phyloP scores from a whole-genome alignment of 2,113 vertebrate genomes.

The Mesoclemmys tuberculata region DNA sequence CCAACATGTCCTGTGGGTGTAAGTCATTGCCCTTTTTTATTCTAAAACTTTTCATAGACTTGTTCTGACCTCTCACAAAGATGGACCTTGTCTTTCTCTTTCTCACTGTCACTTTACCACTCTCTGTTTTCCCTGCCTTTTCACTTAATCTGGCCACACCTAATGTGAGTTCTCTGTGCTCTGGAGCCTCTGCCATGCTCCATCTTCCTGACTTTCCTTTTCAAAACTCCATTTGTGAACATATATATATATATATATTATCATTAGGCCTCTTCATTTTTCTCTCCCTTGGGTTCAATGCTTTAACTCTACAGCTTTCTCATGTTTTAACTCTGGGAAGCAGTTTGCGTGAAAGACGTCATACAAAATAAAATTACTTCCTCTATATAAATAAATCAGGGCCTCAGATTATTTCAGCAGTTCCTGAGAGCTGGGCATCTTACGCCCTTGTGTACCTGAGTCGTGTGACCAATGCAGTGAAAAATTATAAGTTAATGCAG shows the following conservation, averaged over 20 bases:
- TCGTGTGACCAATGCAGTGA: conserved; percentile 10
- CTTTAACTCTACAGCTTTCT: neutral
- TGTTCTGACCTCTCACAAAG: neutral
- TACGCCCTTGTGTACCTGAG: neutral
- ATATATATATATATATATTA: neutral
- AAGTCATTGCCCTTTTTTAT: neutral
- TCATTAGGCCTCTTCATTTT: neutral
- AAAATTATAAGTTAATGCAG: conserved; percentile 71
- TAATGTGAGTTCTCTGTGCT: too few species aligned
- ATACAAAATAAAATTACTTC: neutral
- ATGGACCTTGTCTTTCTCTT: neutral
- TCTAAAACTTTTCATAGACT: neutral
- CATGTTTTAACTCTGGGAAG: neutral
- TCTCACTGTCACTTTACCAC: neutral
- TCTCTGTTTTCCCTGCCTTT: neutral
- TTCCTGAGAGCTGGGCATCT: neutral
- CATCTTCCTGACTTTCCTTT: neutral
- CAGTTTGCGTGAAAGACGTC: fast-evolving
- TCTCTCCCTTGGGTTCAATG: fast-evolving
- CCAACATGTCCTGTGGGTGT: neutral
- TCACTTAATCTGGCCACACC: too few species aligned
- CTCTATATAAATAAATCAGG: neutral
- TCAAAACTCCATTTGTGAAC: neutral
- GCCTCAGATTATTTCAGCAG: conserved; percentile 20
- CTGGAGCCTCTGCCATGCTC: too few species aligned